Evolutionary conservation across 2,797 vertebrate genomes (phyloP).

Genomic region (Malurus leucopterus): DNA sequence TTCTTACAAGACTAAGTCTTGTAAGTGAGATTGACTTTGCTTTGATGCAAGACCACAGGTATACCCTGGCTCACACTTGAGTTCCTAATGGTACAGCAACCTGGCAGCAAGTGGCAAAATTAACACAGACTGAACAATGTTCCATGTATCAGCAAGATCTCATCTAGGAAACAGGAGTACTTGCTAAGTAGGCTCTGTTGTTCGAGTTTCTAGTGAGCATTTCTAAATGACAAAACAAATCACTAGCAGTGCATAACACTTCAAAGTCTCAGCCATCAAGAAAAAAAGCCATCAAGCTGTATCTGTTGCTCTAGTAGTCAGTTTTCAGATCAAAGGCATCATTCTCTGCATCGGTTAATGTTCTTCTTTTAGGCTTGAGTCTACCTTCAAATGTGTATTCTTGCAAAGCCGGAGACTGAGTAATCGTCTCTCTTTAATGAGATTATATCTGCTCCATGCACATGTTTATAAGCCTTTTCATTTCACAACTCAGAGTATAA

Average conservation of each 20-base stretch:
- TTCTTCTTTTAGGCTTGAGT: background rate
- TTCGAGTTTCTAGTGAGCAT: background rate
- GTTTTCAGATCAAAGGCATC: background rate
- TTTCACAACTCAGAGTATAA: background rate
- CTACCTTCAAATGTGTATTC: background rate
- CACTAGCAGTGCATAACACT: background rate
- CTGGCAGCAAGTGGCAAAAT: background rate
- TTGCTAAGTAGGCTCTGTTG: background rate
- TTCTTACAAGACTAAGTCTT: background rate
- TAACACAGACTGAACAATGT: background rate
- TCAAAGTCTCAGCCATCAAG: background rate
- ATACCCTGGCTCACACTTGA: background rate
- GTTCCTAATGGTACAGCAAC: background rate
- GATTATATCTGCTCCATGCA: background rate
- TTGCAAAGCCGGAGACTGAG: background rate
- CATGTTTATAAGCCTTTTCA: background rate
- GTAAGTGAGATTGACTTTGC: background rate
- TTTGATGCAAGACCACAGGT: background rate
- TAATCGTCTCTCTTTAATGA: background rate
- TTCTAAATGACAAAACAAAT: background rate
- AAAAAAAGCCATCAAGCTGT: background rate
- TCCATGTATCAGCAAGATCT: background rate
- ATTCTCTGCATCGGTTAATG: background rate
- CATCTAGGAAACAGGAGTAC: background rate
- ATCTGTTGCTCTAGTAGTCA: background rate